phyloP scores from a whole-genome alignment of 2,113 vertebrate genomes.

The Myrmophylax atrothorax region DNA sequence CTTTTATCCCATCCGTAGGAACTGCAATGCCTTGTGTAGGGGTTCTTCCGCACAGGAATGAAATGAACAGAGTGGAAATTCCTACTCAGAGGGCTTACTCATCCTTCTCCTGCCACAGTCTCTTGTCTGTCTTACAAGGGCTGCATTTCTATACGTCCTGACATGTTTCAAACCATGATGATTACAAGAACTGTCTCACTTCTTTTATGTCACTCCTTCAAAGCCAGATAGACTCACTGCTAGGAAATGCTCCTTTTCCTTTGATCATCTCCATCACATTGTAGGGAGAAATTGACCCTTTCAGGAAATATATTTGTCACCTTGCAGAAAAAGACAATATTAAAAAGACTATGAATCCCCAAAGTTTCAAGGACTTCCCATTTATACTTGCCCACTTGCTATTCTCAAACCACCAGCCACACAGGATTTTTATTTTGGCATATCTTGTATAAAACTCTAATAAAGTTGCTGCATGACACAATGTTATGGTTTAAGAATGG shows the following conservation, averaged over 20 bases:
- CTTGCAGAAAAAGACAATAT: background rate
- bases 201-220: background rate
- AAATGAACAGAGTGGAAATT: background rate
- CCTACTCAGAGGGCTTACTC: background rate
- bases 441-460: background rate
- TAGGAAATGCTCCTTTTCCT: background rate
- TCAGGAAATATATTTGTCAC: background rate
- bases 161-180: background rate
- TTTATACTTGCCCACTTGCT: background rate
- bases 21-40: background rate
- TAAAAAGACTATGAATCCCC: background rate
- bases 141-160: background rate
- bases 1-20: background rate
- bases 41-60: background rate
- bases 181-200: background rate
- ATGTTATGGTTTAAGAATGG: background rate
- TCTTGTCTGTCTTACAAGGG: background rate
- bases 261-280: background rate
- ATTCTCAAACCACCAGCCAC: background rate
- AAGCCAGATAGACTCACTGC: background rate
- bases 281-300: background rate
- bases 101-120: background rate
- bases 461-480: rapidly evolving
- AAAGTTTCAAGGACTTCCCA: background rate
- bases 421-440: background rate